Base-by-base conservation (phyloP, 1,140 invertebrate species). In the Dolichoris vasculosae region DNA sequence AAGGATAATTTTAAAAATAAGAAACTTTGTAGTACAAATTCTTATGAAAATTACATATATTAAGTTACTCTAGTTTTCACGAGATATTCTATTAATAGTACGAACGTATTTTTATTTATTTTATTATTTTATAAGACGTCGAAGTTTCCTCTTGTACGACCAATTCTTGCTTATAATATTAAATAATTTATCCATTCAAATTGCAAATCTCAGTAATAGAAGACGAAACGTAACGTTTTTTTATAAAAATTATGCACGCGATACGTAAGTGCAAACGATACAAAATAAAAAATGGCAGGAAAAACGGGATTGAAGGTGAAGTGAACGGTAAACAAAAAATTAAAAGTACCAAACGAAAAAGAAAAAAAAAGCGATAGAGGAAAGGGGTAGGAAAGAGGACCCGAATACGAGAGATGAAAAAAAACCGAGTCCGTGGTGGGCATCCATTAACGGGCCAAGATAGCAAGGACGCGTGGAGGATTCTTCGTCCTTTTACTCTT, bases 381-480 rank as follows among this genome's bases (percentile, higher is more conserved):
- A 85, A 83, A 59, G 84, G 88, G n/a, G 55, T 59, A 55, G 71
- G 51, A 32, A 59, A 67, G 30, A 73, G 32, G 32, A 0, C 51
- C 17, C 30, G 73, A 67, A 75, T 76, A 46, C 59, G 82, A 30
- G 48, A 64, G 30, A 40, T 17, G 30, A 84, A 59, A 51, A 82
- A 73, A 69, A 84, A 79, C 32, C 3, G 13, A 73, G 17, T 73
- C 38, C 38, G 43, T 46, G 46, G 78, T 48, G 8, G 78, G 63
- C 71, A 78, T 86, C 71, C 85, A 86, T 86, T 82, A 86, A 81
- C 69, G 38, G 32, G 78, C 32, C 67, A n/a, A 88, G 88, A 90
- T 88, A 88, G 87, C 88, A 90, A 90, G 88, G 88, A 88, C 88
- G 86, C 82, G 64, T 13, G 64, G 38, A 87, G 84, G 79, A 17